Percentiles rank a stretch among this genome's conserved stretches.
phyloP scores from a whole-genome alignment of 1,140 invertebrate genomes.

The Neoseiulus cucumeris region DNA sequence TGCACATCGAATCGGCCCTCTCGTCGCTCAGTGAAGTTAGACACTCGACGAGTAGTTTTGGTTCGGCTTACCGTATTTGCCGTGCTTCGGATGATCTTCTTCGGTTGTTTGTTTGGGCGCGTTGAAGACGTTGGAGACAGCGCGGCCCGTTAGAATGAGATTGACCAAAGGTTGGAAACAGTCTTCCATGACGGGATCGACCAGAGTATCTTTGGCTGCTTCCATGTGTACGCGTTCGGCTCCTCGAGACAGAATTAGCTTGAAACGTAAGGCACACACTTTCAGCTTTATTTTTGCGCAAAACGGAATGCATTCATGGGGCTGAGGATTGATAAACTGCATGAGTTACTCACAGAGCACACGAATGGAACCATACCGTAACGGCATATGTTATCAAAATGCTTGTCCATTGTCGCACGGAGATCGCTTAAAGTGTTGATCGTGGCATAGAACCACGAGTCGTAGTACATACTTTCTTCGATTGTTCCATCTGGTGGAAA shows the following conservation, averaged over 20 bases:
- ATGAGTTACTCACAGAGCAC: not conserved
- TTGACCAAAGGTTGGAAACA: not conserved
- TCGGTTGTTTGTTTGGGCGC: not conserved
- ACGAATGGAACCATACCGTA: slow-evolving; percentile 1
- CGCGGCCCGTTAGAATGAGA: slow-evolving; percentile 1
- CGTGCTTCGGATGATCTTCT: not conserved
- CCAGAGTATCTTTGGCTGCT: slow-evolving; percentile 3
- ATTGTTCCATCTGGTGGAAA: not conserved
- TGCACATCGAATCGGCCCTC: too few relatives aligned
- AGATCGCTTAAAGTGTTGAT: not conserved
- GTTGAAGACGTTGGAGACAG: not conserved
- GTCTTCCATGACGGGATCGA: not conserved
- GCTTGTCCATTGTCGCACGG: not conserved
- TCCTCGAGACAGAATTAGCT: not conserved
- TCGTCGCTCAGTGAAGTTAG: too few relatives aligned
- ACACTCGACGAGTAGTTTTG: too few relatives aligned
- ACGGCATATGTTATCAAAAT: not conserved
- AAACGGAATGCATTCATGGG: too few relatives aligned
- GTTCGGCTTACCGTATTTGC: not conserved
- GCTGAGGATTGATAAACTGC: too few relatives aligned
- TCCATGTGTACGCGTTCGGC: not conserved
- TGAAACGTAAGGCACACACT: not conserved
- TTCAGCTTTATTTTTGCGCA: too few relatives aligned
- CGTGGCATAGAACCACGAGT: not conserved
- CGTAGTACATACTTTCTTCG: not conserved